Evolutionary conservation across 2,113 vertebrate genomes (phyloP).

Genomic region (Bettongia penicillata): DNA sequence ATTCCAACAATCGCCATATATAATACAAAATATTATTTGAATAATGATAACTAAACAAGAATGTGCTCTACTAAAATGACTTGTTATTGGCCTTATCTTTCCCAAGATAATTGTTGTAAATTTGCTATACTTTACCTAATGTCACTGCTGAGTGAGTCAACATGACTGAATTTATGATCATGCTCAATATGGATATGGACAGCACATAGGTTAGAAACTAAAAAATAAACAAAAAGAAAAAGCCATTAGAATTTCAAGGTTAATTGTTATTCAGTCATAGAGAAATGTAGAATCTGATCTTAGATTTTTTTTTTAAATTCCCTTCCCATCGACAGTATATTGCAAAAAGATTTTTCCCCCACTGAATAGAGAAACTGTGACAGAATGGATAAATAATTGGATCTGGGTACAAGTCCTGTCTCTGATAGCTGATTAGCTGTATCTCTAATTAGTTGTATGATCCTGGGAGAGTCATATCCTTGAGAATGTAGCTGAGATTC

Average conservation of each 20-base stretch:
- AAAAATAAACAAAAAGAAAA: conserved; percentile 51
- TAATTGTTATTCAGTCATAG: conserved; percentile 25
- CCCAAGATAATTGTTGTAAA: conserved; percentile 1
- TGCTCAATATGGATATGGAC: conserved; percentile 62
- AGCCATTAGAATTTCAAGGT: conserved; percentile 16
- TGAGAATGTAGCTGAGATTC: not conserved
- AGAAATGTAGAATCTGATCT: conserved; percentile 31
- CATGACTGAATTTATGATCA: conserved; percentile 72
- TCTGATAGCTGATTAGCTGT: not conserved
- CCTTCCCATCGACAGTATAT: not conserved
- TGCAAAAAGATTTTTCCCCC: not conserved
- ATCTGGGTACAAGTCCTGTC: not conserved
- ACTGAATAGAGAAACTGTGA: not conserved
- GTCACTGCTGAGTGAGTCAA: conserved; percentile 60
- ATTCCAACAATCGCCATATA: not conserved
- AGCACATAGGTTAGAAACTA: conserved; percentile 70
- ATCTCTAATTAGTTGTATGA: not conserved
- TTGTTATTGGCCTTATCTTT: conserved; percentile 7
- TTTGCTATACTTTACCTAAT: conserved; percentile 68
- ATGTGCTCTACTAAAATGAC: not conserved
- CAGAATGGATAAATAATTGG: not conserved
- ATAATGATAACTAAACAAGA: not conserved
- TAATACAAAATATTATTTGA: not conserved
- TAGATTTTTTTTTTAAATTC: not conserved
- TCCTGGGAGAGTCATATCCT: not conserved